Conservation (phyloP, 1,140 invertebrate species). For the Asobara japonica region DNA sequence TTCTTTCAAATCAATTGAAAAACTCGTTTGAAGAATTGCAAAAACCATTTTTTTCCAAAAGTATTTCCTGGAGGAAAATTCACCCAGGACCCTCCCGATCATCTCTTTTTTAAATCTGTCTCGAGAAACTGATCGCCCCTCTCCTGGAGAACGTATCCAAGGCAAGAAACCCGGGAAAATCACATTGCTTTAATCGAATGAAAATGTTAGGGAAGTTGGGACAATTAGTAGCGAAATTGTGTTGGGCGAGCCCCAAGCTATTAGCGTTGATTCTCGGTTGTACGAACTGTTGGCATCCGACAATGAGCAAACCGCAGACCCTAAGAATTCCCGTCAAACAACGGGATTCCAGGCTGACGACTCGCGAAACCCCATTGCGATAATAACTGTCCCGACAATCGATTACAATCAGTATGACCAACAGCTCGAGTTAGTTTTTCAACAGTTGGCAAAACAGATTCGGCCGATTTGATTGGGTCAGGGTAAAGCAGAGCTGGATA, state of each 20-base stretch:
- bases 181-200: neutral
- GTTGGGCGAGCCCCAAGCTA: neutral
- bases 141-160: neutral
- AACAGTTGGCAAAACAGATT: neutral
- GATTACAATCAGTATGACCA: neutral
- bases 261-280: neutral
- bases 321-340: neutral
- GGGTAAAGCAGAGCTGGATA: neutral
- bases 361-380: neutral
- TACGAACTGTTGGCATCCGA: neutral
- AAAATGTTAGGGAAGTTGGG: neutral
- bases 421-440: neutral
- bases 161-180: too few relatives aligned
- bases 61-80: too few relatives aligned
- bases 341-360: slow-evolving; percentile 5
- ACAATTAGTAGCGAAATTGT: neutral
- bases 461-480: neutral
- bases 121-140: too few relatives aligned
- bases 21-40: too few relatives aligned
- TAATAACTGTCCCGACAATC: neutral
- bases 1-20: too few relatives aligned
- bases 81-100: too few relatives aligned
- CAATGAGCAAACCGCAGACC: slow-evolving; percentile 11
- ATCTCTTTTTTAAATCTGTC: too few relatives aligned
- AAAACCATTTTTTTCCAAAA: too few relatives aligned